Base-by-base conservation (phyloP, 2,797 vertebrate genomes). In the Coregonus ussuriensis region DNA sequence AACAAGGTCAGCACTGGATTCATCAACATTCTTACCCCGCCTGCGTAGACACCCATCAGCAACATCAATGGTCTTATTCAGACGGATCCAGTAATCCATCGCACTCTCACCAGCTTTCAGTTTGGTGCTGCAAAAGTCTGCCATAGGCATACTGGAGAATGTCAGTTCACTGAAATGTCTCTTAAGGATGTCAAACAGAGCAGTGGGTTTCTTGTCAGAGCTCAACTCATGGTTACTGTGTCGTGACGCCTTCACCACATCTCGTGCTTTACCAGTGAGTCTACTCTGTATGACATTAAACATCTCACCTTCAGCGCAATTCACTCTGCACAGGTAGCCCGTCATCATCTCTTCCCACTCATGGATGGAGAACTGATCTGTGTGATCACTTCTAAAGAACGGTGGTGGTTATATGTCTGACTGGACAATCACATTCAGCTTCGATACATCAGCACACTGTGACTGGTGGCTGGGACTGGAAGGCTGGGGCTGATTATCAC, bases 71-170 rank as follows among this genome's bases (percentile, higher is more conserved):
- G 72, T 62, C 35, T 74, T 84, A 16, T 83, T 81, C 4, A 83
- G 29, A 0, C 33, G 0, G 3, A 83, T 71, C 81, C 78, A 83
- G 25, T 83, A 81, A 47, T 83, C 83, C 62, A 85, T 65, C 1
- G 15, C 35, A 16, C n/a, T 53, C 59, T 85, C 74, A 66, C 56
- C 5, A 2, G 41, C 14, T 18, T 2, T 77, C 0, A 59, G 78
- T 4, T 71, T 13, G 21, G 77, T 85, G 31, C 65, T 72, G 41
- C 77, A 80, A n/a, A 85, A 82, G 11, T 84, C 82, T 5, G 14
- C 52, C 79, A 82, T 75, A 5, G 80, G 82, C 71, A 86, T 76
- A 21, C 70, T 77, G 0, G 79, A 83, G 21, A 74, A 77, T 1
- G 74, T 5, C 15, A 74, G 47, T 29, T 79, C 71, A 33, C 74